Percentiles rank a stretch among this genome's conserved stretches.
phyloP scores from a whole-genome alignment of 2,888 invertebrate genomes.

The Protophormia terraenovae region DNA sequence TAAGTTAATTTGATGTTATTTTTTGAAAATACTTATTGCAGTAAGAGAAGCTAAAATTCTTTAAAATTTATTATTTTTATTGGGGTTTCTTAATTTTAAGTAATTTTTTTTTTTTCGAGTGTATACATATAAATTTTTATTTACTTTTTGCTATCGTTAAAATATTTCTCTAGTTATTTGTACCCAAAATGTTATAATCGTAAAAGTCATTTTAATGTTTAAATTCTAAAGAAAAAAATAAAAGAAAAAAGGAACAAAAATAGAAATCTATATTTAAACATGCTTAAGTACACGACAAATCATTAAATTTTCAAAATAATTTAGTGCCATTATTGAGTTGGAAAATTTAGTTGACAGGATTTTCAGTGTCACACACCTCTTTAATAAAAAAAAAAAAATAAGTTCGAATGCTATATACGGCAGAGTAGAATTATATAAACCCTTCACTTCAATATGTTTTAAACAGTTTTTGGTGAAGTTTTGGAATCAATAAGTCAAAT shows the following conservation, averaged over 20 bases:
- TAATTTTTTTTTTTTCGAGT: background rate
- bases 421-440: too few relatives aligned
- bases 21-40: background rate
- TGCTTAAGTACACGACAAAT: background rate
- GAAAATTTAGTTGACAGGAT: slow-evolving; percentile 24
- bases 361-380: background rate
- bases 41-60: too few relatives aligned
- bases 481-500: too few relatives aligned
- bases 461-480: too few relatives aligned
- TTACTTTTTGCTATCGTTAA: slow-evolving; percentile 6
- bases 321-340: slow-evolving; percentile 15
- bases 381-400: background rate
- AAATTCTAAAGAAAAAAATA: background rate
- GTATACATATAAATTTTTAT: background rate
- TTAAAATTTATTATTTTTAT: too few relatives aligned
- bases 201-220: slow-evolving; percentile 43
- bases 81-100: too few relatives aligned
- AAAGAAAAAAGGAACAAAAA: background rate
- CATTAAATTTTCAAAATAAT: slow-evolving; percentile 44
- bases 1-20: background rate
- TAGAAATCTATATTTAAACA: background rate
- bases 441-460: too few relatives aligned
- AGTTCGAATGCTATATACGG: too few relatives aligned
- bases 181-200: slow-evolving; percentile 38
- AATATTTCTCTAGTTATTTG: slow-evolving; percentile 27